Conservation (phyloP, 2,797 vertebrate species). For the Salarias fasciatus region DNA sequence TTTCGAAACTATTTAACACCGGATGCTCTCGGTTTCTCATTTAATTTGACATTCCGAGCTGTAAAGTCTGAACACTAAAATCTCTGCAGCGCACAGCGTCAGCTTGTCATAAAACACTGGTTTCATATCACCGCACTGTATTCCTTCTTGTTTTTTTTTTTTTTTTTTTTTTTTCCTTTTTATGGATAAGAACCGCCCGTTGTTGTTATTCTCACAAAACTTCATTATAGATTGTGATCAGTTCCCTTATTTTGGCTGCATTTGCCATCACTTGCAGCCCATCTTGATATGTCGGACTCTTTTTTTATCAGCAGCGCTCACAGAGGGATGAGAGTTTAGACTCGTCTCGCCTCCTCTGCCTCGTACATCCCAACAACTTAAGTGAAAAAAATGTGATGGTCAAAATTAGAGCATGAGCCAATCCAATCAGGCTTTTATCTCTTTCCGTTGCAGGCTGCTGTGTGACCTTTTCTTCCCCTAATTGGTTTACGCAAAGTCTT, state of each 20-base stretch:
- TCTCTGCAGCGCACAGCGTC: no score
- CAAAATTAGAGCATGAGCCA: slow-evolving; percentile 75
- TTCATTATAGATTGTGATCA: slow-evolving; percentile 66
- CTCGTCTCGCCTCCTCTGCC: slow-evolving; percentile 49
- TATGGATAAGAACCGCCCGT: slow-evolving; percentile 48
- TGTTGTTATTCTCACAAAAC: slow-evolving; percentile 60
- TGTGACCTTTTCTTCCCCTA: slow-evolving; percentile 75
- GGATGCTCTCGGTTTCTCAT: no score
- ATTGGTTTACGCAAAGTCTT: slow-evolving; percentile 77
- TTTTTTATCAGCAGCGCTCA: slow-evolving; percentile 37
- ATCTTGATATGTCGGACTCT: slow-evolving; percentile 48
- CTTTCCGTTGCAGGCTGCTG: slow-evolving; percentile 56
- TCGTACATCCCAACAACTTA: slow-evolving; percentile 62
- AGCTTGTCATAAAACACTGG: background rate
- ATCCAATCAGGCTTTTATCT: slow-evolving; percentile 75
- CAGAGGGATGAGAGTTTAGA: slow-evolving; percentile 18
- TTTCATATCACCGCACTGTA: background rate
- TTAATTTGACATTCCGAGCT: no score
- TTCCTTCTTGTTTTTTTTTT: slow-evolving; percentile 5
- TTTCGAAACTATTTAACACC: no score
- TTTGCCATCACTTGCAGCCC: slow-evolving; percentile 25
- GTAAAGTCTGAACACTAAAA: no score
- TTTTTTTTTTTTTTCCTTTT: slow-evolving; percentile 46
- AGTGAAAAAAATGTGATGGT: slow-evolving; percentile 68
- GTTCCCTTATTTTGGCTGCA: slow-evolving; percentile 26